phyloP scores from a whole-genome alignment of 53 echinoderm and acorn worm species.

The Astropecten irregularis region DNA sequence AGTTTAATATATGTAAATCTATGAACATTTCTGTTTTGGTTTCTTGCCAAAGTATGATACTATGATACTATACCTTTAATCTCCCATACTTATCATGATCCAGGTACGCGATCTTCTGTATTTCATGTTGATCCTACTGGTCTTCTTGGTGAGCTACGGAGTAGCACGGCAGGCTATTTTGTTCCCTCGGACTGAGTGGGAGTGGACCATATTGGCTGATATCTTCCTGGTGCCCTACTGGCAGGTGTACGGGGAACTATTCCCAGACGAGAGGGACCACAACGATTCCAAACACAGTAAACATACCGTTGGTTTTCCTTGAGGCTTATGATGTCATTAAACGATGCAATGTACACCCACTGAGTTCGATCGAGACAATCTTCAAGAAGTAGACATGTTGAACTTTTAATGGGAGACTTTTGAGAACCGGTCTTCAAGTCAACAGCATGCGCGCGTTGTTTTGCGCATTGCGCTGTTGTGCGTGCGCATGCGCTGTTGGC shows the following conservation, averaged over 20 bases:
- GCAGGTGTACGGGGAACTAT: slow-evolving; percentile 97
- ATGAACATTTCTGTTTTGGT: too few species aligned
- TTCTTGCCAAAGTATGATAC: too few species aligned
- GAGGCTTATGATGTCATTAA: not conserved
- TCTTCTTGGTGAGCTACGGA: slow-evolving; percentile 85
- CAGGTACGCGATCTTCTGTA: slow-evolving; percentile 77
- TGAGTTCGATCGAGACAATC: too few species aligned
- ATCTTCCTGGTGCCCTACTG: slow-evolving; percentile 88
- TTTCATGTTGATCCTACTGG: slow-evolving; percentile 86
- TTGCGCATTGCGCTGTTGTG: too few species aligned
- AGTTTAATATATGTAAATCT: too few species aligned
- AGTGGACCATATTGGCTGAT: slow-evolving; percentile 59
- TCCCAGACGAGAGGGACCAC: slow-evolving; percentile 61
- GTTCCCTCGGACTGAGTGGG: slow-evolving; percentile 58
- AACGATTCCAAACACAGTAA: not conserved
- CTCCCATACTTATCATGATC: too few species aligned
- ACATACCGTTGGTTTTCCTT: not conserved
- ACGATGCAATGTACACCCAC: not conserved
- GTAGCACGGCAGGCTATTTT: slow-evolving; percentile 82
- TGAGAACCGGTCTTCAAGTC: too few species aligned
- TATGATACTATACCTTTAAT: too few species aligned
- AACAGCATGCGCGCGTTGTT: too few species aligned
- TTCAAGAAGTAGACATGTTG: too few species aligned
- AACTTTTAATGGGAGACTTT: too few species aligned
- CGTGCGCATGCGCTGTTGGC: too few species aligned